These are phyloP conservation scores for Ahaetulla prasina DNA, from an alignment of 2,113 vertebrate genomes.

Conservation along the genomic window DNA sequence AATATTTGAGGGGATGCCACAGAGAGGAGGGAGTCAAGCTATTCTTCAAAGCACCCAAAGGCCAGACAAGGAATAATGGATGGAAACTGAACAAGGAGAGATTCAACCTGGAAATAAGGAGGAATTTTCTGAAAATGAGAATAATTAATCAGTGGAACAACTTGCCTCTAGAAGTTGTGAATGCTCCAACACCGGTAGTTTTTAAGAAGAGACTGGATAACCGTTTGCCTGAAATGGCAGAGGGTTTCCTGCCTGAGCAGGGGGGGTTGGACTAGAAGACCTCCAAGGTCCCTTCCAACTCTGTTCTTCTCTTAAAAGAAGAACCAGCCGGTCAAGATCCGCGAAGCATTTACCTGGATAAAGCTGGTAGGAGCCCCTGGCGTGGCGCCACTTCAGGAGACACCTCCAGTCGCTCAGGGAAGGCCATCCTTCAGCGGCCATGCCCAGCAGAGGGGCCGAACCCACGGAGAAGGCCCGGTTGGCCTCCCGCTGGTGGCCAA, in stretches of 20 bases:
- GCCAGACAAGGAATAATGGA: too few species aligned
- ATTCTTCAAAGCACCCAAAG: too few species aligned
- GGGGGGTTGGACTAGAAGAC: neutral
- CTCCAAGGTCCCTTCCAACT: neutral
- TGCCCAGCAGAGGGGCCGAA: constrained; percentile 65
- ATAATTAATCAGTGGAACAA: neutral
- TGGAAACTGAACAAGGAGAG: too few species aligned
- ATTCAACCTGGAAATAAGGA: too few species aligned
- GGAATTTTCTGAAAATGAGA: too few species aligned
- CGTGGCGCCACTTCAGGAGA: constrained; percentile 87
- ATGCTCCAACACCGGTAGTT: neutral
- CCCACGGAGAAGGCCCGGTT: constrained; percentile 40
- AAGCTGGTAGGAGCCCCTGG: constrained; percentile 92
- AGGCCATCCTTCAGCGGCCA: constrained; percentile 89
- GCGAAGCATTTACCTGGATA: constrained; percentile 82
- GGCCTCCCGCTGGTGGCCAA: neutral
- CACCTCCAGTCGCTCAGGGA: constrained; percentile 81
- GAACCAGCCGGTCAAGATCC: neutral
- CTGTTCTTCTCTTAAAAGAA: neutral
- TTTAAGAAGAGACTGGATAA: neutral
- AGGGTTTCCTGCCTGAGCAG: neutral
- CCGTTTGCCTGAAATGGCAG: neutral
- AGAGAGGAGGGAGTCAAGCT: too few species aligned
- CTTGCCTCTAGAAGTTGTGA: too few species aligned
- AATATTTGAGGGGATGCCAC: too few species aligned